Base-by-base conservation (phyloP, 2,888 invertebrate genomes). In the Diadegma fenestrale region DNA sequence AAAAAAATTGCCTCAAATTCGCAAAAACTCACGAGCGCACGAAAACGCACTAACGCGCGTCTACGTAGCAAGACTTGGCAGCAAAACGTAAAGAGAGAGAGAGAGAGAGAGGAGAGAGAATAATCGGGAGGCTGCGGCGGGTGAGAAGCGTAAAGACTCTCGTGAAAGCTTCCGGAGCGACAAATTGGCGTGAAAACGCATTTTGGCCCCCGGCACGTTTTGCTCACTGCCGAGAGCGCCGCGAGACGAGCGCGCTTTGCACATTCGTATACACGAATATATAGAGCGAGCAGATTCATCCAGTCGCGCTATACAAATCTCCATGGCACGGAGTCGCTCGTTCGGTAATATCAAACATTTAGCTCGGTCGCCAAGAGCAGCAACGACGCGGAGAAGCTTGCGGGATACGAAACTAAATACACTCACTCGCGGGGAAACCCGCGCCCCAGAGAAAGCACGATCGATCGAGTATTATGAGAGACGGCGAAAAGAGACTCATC, bases 101-200 rank as follows among this genome's bases (percentile, higher is more conserved):
- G n/a, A n/a, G n/a, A n/a, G n/a, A n/a, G n/a, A n/a, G n/a, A n/a
- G n/a, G n/a, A n/a, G n/a, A n/a, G 86, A 64, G 51, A 80, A 63
- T 51, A 48, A 63, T 72, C 72, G 79, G 51, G 78, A 12, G 45
- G 72, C 71, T 80, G 48, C 82, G 63, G 87, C 82, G 79, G 84
- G 88, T 89, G 91, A 90, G 91, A 88, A 89, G 92, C 91, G 93
- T 93, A 92, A 93, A 93, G 93, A 93, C 93, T 92, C 92, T 92
- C 91, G 93, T 93, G 92, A 93, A 93, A 93, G 93, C 93, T 93
- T 93, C 93, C 93, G 93, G 93, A 90, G 91, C 90, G 92, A 92
- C 91, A 93, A 93, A 93, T 93, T 93, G 93, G 92, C 92, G 93
- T 93, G 93, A 93, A 93, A 93, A 93, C 92, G 93, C 92, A 92